Conservation (phyloP, 1,140 invertebrate species). For the Cydia fagiglandana region DNA sequence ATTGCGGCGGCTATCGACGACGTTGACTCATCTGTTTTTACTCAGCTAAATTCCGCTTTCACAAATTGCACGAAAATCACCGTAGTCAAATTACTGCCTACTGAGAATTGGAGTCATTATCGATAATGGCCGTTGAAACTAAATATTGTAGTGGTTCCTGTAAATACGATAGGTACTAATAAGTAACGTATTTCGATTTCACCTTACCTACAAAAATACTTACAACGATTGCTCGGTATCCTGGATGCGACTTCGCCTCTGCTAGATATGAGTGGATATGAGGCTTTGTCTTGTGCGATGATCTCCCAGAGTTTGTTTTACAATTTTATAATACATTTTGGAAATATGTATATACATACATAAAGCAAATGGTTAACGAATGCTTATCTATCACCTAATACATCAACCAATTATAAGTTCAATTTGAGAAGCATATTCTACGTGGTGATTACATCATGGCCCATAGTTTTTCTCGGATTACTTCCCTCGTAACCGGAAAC, state of each 20-base stretch:
- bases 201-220: background rate
- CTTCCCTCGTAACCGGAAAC: background rate
- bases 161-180: background rate
- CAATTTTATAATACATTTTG: too few relatives aligned
- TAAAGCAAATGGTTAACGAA: too few relatives aligned
- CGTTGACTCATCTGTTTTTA: constrained; percentile 25
- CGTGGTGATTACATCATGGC: background rate
- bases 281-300: too few relatives aligned
- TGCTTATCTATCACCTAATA: too few relatives aligned
- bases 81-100: constrained; percentile 9
- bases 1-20: background rate
- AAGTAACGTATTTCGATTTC: background rate
- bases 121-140: constrained; percentile 4
- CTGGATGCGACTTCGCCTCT: too few relatives aligned
- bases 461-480: constrained; percentile 2
- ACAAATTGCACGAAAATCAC: constrained; percentile 25
- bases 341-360: too few relatives aligned
- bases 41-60: constrained; percentile 27
- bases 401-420: too few relatives aligned
- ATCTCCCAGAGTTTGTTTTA: too few relatives aligned
- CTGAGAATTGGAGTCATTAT: constrained; percentile 19
- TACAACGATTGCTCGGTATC: too few relatives aligned
- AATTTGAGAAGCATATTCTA: too few relatives aligned
- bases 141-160: background rate
- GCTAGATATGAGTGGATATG: too few relatives aligned